A percentile compares a stretch with the other conserved stretches of the same genome.
Evolutionary conservation across 2,888 invertebrate species (phyloP).

Genomic region (Epinotia demarniana): DNA sequence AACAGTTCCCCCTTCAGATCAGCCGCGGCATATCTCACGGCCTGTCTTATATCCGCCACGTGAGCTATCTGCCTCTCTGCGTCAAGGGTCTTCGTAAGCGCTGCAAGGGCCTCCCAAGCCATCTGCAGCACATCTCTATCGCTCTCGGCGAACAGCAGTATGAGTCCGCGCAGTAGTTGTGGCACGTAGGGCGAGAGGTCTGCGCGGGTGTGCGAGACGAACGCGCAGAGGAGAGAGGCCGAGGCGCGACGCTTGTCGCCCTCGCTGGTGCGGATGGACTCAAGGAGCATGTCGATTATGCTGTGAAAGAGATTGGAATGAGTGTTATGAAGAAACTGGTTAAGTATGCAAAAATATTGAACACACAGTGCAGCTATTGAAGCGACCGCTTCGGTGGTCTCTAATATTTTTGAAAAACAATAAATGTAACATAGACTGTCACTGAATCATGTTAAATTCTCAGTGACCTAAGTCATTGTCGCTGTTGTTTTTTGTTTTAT

Average conservation of each 20-base stretch:
- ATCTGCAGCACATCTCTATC: conserved; percentile 90
- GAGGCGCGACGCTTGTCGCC: conserved; percentile 90
- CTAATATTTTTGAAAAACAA: too few relatives aligned
- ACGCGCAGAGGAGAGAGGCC: conserved; percentile 94
- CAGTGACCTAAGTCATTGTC: too few relatives aligned
- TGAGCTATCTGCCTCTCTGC: conserved; percentile 93
- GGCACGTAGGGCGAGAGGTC: conserved; percentile 95
- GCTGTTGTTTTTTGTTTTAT: too few relatives aligned
- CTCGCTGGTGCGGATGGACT: conserved; percentile 90
- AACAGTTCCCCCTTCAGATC: conserved; percentile 92
- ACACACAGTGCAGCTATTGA: too few relatives aligned
- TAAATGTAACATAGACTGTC: too few relatives aligned
- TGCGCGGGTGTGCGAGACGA: conserved; percentile 94
- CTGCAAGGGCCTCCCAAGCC: conserved; percentile 95
- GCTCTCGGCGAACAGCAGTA: conserved; percentile 92
- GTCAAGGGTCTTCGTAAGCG: conserved; percentile 95
- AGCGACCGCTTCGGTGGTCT: too few relatives aligned
- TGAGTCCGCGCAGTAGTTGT: conserved; percentile 93
- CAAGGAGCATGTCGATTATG: conserved; percentile 93
- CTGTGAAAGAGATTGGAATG: conserved; percentile 69
- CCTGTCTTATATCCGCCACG: conserved; percentile 95
- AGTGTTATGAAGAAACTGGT: conserved; percentile 69
- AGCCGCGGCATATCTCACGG: conserved; percentile 94
- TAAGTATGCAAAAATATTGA: too few relatives aligned
- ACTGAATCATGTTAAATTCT: too few relatives aligned